A percentile compares a stretch with the other conserved stretches of the same genome.
Conservation (phyloP, 1,140 invertebrate species). For the Caenorhabditis remanei region DNA sequence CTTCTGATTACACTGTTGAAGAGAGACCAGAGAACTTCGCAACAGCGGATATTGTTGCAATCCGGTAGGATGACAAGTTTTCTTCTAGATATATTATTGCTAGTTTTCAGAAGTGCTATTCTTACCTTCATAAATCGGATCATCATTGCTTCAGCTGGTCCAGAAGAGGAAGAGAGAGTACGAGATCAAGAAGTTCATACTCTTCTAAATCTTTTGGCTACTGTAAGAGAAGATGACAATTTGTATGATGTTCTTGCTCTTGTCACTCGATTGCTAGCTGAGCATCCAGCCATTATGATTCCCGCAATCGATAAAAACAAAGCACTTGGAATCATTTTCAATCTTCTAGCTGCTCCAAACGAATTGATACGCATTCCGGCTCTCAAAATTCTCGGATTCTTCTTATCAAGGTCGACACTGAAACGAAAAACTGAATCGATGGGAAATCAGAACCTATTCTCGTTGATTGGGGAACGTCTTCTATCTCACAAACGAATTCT, state of each 20-base stretch:
- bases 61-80: background rate
- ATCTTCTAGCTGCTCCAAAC: slow-evolving; percentile 92
- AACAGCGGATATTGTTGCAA: slow-evolving; percentile 22
- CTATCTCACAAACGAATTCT: slow-evolving; percentile 90
- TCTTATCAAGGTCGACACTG: slow-evolving; percentile 92
- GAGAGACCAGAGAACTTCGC: slow-evolving; percentile 45
- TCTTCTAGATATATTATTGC: slow-evolving; percentile 66
- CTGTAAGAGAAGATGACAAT: slow-evolving; percentile 97
- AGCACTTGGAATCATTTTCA: slow-evolving; percentile 93
- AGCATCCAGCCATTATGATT: slow-evolving; percentile 94
- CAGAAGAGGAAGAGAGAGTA: slow-evolving; percentile 68
- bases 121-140: slow-evolving; percentile 68
- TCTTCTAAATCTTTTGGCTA: slow-evolving; percentile 96
- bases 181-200: slow-evolving; percentile 98
- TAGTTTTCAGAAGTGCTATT: slow-evolving; percentile 68
- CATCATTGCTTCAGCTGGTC: slow-evolving; percentile 58
- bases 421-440: slow-evolving; percentile 98
- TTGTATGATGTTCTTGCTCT: slow-evolving; percentile 96
- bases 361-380: slow-evolving; percentile 94
- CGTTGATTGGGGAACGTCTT: slow-evolving; percentile 91
- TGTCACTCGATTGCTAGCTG: slow-evolving; percentile 94
- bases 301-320: slow-evolving; percentile 94
- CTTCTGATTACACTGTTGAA: slow-evolving; percentile 78
- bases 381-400: slow-evolving; percentile 93
- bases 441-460: slow-evolving; percentile 97